A percentile compares a stretch with the other conserved stretches of the same genome.
These are phyloP conservation scores for Hyles euphorbiae DNA, from an alignment of 1,140 invertebrate genomes.

Conservation along the genomic window DNA sequence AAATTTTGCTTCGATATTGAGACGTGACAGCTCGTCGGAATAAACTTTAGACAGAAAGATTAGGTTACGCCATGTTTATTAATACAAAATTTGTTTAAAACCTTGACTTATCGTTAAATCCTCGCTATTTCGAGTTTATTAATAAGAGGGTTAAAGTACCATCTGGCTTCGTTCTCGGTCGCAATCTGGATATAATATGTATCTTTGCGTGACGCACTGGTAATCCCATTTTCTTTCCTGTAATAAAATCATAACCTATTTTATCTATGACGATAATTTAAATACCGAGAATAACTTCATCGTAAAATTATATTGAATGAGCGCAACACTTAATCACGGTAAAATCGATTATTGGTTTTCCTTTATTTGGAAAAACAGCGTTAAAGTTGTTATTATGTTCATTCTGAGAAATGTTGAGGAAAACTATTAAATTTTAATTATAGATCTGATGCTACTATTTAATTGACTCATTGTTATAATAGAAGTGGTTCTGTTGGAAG, in stretches of 20 bases:
- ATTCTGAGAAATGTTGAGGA: conserved; percentile 4
- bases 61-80: too few species aligned
- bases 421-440: conserved; percentile 4
- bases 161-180: too few species aligned
- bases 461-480: too few species aligned
- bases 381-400: neutral
- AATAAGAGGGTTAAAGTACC: too few species aligned
- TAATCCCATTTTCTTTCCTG: conserved; percentile 5
- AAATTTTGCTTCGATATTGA: too few species aligned
- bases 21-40: too few species aligned
- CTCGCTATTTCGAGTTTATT: too few species aligned
- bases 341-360: conserved; percentile 10
- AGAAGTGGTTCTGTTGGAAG: neutral
- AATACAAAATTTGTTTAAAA: too few species aligned
- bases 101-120: too few species aligned
- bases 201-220: neutral
- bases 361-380: conserved; percentile 10
- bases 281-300: conserved; percentile 5
- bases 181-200: neutral
- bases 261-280: neutral
- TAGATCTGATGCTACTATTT: neutral
- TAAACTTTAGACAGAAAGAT: too few species aligned
- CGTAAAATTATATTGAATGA: conserved; percentile 1
- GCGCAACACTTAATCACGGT: neutral
- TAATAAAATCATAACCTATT: conserved; percentile 18